Evolutionary conservation across 2,113 vertebrate species (phyloP), one percentile per base, ranked within the genome.

Genomic region (Petrocephalus microphthalmus): DNA sequence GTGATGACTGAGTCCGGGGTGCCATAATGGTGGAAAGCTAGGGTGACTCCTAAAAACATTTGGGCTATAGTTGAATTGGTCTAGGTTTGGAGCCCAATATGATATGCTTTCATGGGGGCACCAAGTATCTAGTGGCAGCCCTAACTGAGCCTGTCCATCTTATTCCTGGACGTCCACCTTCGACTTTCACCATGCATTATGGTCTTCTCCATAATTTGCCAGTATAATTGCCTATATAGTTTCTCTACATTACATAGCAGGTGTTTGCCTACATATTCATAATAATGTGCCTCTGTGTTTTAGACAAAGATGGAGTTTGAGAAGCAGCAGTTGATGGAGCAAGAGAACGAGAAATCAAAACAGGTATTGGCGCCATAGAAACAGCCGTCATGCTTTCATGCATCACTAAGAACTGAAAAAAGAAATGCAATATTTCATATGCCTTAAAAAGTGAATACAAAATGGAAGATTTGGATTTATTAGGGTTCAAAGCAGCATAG

Each of bases 281-380:
- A 85, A 53, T 33, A 11, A 33, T 7, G 29, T 17, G 51, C 25
- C 47, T 85, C 84, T 85, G 10, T 85, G 1, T 85, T 56, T 25
- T 88, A 96, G 95, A 95, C 92, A 67, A 95, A 95, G 83, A 92
- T 89, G 89, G 93, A 95, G 25, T 92, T 94, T 91, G 94, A 95
- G 89, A 93, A 90, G 49, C 91, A 92, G 54, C 90, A 92, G 87
- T 90, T 81, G 54, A 89, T 88, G 89, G 84, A 20, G 45, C 89
- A 91, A 54, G 91, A 47, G 22, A 89, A 88, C 89, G 90, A 84
- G 56, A 92, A 90, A 90, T 88, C 87, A 67, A 92, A 89, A 0
- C 53, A 86, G 85, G 85, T 56, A 17, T 56, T 5, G 5, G 1
- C 3, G 25, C 19, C 37, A 49, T 49, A 20, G 11, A 51, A 85